Evolutionary conservation across 1,140 invertebrate species (phyloP).

Genomic region (Lepidurus couesii): DNA sequence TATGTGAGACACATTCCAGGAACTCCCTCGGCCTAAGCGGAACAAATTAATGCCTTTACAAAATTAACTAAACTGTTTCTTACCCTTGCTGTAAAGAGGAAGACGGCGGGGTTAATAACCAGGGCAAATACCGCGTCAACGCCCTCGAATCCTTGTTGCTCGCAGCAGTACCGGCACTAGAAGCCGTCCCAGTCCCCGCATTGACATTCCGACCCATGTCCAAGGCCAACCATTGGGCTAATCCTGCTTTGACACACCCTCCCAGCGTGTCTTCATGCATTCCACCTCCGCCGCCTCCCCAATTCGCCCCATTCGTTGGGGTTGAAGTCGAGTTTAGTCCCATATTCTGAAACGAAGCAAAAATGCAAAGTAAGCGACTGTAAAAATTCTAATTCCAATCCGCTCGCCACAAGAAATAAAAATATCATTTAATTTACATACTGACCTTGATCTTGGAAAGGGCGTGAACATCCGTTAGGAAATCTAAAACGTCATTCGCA

Average conservation of each 20-base stretch:
- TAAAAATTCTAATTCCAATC: slow-evolving; percentile 35
- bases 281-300: slow-evolving; percentile 58
- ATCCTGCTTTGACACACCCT: slow-evolving; percentile 86
- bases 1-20: slow-evolving; percentile 88
- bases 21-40: slow-evolving; percentile 78
- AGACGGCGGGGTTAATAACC: slow-evolving; percentile 81
- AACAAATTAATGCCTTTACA: slow-evolving; percentile 23
- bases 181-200: not conserved
- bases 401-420: slow-evolving; percentile 35
- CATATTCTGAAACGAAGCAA: slow-evolving; percentile 52
- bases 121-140: slow-evolving; percentile 77
- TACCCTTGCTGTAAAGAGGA: slow-evolving; percentile 73
- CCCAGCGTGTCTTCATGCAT: slow-evolving; percentile 93
- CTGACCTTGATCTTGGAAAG: slow-evolving; percentile 91
- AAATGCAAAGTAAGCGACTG: slow-evolving; percentile 29
- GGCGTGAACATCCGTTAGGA: slow-evolving; percentile 92
- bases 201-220: slow-evolving; percentile 66
- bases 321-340: not conserved
- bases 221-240: slow-evolving; percentile 89
- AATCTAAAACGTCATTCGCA: slow-evolving; percentile 88
- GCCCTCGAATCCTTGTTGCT: slow-evolving; percentile 79
- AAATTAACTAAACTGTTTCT: not conserved
- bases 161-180: slow-evolving; percentile 44
- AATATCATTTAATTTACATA: slow-evolving; percentile 29
- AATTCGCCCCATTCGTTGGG: not conserved